These are phyloP conservation scores for Eurytemora carolleeae DNA, from an alignment of 1,140 invertebrate species.

Conservation along the genomic window DNA sequence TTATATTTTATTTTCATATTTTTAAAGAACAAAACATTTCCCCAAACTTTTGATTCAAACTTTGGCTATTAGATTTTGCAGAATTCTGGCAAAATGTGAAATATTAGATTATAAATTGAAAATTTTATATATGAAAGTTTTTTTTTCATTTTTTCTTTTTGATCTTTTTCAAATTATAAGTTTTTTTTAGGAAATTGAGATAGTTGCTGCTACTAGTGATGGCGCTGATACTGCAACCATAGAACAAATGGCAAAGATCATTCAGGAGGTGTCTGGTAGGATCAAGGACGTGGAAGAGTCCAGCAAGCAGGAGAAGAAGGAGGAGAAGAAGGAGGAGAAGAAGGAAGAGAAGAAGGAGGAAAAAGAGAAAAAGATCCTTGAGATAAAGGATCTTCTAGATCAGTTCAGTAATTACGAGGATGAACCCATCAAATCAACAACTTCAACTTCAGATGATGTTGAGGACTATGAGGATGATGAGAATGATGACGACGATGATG, in stretches of 20 bases:
- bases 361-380: background rate
- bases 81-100: no score
- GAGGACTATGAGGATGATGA: background rate
- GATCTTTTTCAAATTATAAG: no score
- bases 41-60: no score
- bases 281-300: background rate
- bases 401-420: no score
- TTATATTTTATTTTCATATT: no score
- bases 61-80: no score
- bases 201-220: background rate
- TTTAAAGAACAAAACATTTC: no score
- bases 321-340: background rate
- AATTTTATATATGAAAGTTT: no score
- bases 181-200: background rate
- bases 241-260: background rate
- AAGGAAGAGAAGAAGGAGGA: background rate
- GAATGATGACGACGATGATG: background rate
- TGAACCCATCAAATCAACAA: no score
- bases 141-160: no score
- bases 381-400: background rate
- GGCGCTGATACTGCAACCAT: background rate
- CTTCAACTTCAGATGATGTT: no score
- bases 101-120: no score
- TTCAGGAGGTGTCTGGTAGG: background rate
- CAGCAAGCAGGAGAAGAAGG: background rate